Evolutionary conservation across 2,888 invertebrate species (phyloP), one percentile per base, ranked within the genome.

Genomic region (Philonicus albiceps): DNA sequence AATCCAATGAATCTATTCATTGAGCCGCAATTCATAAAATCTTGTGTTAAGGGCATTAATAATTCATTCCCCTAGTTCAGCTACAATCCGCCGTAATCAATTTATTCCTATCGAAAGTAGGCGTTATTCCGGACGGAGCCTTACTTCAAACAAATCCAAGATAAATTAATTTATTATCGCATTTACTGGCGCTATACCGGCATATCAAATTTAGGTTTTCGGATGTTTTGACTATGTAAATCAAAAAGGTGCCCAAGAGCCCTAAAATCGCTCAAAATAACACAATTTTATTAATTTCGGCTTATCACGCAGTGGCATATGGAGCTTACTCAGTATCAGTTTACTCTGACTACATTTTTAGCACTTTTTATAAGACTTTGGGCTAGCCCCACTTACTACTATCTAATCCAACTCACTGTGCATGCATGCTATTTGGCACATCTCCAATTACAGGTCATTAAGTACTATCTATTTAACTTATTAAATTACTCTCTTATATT

Each of bases 381-480:
- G 49, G 64, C 64, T 27, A 19, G 64, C 27, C 27, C 64, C 27
- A 13, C 22, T 64, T 27, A 64, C 64, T 27, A 19, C 19, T 22
- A 27, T 22, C 40, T 64, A 64, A 19, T 64, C 64, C 64, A 64
- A 64, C 22, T 11, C 64, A 19, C 64, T 8, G 64, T 64, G 64
- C 19, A 64, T 64, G 64, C 64, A 5, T 49, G 49, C 49, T 49
- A 64, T 64, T 64, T 64, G 64, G 64, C 64, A 64, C 64, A 64
- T 64, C 64, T 64, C 64, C 27, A 19, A 19, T 64, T 64, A 27
- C 64, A 64, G 64, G 64, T 64, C 64, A 64, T 64, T 64, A 64
- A 85, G 75, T 85, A 85, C 85, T 85, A 85, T 73, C 85, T 85
- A 85, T 31, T 64, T 78, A 86, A 86, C 78, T 86, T 86, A 78